Base-by-base conservation (phyloP, 2,113 vertebrate species). In the Platysteira castanea region DNA sequence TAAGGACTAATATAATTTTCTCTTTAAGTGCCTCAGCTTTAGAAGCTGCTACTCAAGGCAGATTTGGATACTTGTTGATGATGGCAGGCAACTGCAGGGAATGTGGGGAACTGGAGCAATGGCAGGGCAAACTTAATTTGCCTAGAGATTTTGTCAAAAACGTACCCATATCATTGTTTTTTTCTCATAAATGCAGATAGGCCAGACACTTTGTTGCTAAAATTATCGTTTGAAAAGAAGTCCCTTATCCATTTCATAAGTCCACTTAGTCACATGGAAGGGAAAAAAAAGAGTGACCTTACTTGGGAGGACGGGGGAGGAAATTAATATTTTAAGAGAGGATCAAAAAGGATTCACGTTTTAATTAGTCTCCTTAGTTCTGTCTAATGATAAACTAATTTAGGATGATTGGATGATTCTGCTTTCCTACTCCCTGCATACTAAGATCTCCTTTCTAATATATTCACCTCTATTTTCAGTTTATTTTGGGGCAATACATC, bases 321-420 rank as follows among this genome's bases (percentile, higher is more conserved):
- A 54, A 92, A 83, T 47, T 6, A 92, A 16, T 88, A 30, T 61
- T 83, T 90, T 73, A 88, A 85, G 16, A 57, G 21, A 92, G 9
- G 42, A 90, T 93, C n/a, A 89, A 73, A 96, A 92, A 76, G 14
- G 8, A 59, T 73, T 75, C 35, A 22, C 63, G 24, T 70, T 81
- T 94, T 92, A 78, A 78, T 84, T 81, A 91, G 31, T 15, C 35
- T 56, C 20, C 17, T 61, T 68, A 75, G 23, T 21, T 87, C n/a
- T 52, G 33, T 33, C 28, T 82, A 76, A 52, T 20, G 31, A 69
- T 68, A 75, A 87, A 60, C 22, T 41, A 21, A 26, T 44, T 81
- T 6, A 16, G 33, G 64, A 52, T 53, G 17, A 75, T 33, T 67
- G 60, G 27, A 60, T 28, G 10, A 65, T 42, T 88, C 80, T 84